Percentiles rank a stretch among this genome's conserved stretches.
These are phyloP conservation scores for Cetonia aurata DNA, from an alignment of 2,888 invertebrate genomes.

Conservation along the genomic window DNA sequence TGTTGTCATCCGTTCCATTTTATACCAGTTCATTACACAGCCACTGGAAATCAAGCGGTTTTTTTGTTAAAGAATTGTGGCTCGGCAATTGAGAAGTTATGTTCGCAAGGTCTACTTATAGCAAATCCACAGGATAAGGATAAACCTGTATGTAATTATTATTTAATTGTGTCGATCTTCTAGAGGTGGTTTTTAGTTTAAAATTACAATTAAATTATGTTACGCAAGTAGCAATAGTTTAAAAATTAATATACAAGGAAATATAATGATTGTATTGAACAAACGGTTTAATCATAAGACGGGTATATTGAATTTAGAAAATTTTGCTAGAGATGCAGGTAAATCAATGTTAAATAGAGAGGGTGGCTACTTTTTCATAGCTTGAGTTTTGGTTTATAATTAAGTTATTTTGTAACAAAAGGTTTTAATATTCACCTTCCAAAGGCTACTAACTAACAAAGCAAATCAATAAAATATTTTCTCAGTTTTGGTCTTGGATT, in stretches of 20 bases:
- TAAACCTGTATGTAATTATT: slow-evolving; percentile 54
- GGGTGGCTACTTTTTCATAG: neutral
- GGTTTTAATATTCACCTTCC: too few species aligned
- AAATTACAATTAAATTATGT: slow-evolving; percentile 65
- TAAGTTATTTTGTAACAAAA: too few species aligned
- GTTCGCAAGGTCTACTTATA: slow-evolving; percentile 65
- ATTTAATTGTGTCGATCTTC: neutral
- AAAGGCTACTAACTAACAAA: too few species aligned
- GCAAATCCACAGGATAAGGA: slow-evolving; percentile 55
- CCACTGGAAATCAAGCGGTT: slow-evolving; percentile 59
- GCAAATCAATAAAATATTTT: too few species aligned
- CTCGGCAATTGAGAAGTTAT: slow-evolving; percentile 66
- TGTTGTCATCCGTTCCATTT: slow-evolving; percentile 67
- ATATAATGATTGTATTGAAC: slow-evolving; percentile 63
- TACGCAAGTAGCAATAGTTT: slow-evolving; percentile 66
- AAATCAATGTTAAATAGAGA: slow-evolving; percentile 46
- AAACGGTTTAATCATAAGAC: slow-evolving; percentile 61
- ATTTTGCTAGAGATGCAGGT: slow-evolving; percentile 66
- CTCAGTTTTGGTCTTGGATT: too few species aligned
- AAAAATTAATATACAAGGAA: slow-evolving; percentile 67
- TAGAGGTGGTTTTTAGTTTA: slow-evolving; percentile 54
- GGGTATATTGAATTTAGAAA: slow-evolving; percentile 64
- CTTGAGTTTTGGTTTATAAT: too few species aligned
- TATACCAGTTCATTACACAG: slow-evolving; percentile 67
- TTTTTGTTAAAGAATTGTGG: slow-evolving; percentile 69